Conservation (phyloP, 2,113 vertebrate species). For the Merops nubicus region DNA sequence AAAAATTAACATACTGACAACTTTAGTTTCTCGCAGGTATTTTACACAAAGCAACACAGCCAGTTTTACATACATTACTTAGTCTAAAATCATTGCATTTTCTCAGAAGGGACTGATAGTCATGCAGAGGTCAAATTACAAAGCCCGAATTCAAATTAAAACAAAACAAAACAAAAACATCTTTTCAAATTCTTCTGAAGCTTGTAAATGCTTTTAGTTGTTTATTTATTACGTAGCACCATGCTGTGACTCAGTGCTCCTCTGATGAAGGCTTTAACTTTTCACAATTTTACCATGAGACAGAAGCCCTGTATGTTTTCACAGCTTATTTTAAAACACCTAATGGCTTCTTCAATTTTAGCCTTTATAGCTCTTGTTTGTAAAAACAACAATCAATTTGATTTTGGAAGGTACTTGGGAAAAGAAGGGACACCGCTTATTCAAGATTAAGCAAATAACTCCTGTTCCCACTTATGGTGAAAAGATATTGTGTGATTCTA, state of each 20-base stretch:
- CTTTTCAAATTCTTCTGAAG: background rate
- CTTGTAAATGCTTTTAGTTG: slow-evolving; percentile 1
- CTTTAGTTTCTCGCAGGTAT: background rate
- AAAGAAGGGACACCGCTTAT: background rate
- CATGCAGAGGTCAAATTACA: background rate
- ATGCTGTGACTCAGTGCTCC: background rate
- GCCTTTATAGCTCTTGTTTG: background rate
- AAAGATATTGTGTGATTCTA: background rate
- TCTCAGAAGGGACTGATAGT: background rate
- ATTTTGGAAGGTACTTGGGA: background rate
- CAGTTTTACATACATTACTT: background rate
- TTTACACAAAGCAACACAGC: background rate
- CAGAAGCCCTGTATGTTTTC: background rate
- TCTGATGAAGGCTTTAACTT: background rate
- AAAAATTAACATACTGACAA: background rate
- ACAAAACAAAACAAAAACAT: too few relatives aligned
- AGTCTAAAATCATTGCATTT: background rate
- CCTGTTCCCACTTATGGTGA: background rate
- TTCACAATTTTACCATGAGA: background rate
- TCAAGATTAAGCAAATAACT: background rate
- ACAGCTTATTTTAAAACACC: background rate
- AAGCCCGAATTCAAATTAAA: background rate
- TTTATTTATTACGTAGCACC: background rate
- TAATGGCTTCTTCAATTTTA: background rate
- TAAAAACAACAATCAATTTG: background rate